These are phyloP conservation scores for Drosophila imparisetae DNA, from an alignment of 2,888 invertebrate species.

Conservation along the genomic window DNA sequence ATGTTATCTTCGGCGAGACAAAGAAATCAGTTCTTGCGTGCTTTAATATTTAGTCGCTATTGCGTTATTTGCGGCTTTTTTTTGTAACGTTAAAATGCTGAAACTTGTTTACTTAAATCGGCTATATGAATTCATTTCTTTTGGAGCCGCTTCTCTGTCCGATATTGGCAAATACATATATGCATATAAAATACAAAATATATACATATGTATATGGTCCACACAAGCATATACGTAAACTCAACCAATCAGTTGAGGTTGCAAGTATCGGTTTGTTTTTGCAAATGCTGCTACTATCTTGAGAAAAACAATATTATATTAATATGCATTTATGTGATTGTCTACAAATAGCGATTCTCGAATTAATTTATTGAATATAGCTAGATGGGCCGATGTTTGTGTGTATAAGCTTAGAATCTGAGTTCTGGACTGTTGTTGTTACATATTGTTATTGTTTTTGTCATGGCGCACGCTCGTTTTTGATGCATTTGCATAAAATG, in stretches of 20 bases:
- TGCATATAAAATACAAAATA: not conserved
- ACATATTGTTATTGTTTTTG: constrained; percentile 48
- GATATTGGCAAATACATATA: constrained; percentile 8
- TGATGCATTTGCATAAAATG: constrained; percentile 80
- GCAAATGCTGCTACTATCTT: constrained; percentile 1
- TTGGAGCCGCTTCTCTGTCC: constrained; percentile 6
- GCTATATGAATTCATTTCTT: constrained; percentile 21
- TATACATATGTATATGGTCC: not conserved
- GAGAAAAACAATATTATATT: constrained; percentile 7
- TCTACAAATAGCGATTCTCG: constrained; percentile 3
- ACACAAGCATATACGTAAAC: not conserved
- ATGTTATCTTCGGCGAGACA: not conserved
- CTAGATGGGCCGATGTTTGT: constrained; percentile 11
- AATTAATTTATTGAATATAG: constrained; percentile 36
- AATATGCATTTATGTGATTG: constrained; percentile 18
- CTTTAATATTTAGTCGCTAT: constrained; percentile 12
- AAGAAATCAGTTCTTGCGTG: constrained; percentile 1
- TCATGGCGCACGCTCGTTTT: constrained; percentile 43
- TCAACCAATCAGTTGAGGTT: constrained; percentile 1
- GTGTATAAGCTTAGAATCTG: constrained; percentile 9
- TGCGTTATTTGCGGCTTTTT: not conserved
- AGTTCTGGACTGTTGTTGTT: constrained; percentile 40
- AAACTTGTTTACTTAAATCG: constrained; percentile 32
- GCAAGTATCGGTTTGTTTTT: not conserved
- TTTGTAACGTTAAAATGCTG: constrained; percentile 14